Evolutionary conservation across 1,140 invertebrate genomes (phyloP), one percentile per base, ranked within the genome.

Genomic region (Kradibia gibbosae): DNA sequence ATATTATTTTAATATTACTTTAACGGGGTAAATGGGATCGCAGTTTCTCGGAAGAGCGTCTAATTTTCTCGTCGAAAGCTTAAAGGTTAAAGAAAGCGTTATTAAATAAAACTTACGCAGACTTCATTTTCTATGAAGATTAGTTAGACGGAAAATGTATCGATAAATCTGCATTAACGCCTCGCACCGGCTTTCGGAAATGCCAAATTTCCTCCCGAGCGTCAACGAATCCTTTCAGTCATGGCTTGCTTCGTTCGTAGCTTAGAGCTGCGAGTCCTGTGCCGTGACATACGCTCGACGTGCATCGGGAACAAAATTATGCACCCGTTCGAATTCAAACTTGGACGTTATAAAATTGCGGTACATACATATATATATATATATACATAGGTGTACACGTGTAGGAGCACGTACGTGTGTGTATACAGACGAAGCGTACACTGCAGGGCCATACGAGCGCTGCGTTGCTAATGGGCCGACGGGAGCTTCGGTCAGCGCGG

Each of bases 81-180:
- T 7, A 7, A 20, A 73, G 71, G 70, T 80, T 73, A 73, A 80
- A 36, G 0, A 13, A 28, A 2, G 11, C 0, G 22, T n/a, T 22
- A 3, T 22, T 31, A 20, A 78, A 28, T 53, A 62, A 82, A 42
- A 83, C 82, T 83, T 78, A 83, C 82, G 78, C 72, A 28, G 82
- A 83, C 53, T 83, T 83, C 82, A 83, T 83, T 60, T 71, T 80
- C 0, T 25, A 48, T 0, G 11, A 50, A 22, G 28, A 62, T 36
- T 2, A 1, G 8, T 3, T 50, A 0, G 22, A 50, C 28, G 0
- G 20, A 50, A 65, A 80, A 25, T 17, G 10, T 17, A 70, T 73
- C 25, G 5, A 25, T 48, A 36, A 55, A 53, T 78, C 36, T 17
- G 42, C n/a, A n/a, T n/a, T n/a, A n/a, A n/a, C n/a, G n/a, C n/a